Percentiles rank a stretch among this genome's conserved stretches.
These are phyloP conservation scores for Gobionotothen gibberifrons DNA, from an alignment of 2,797 vertebrate genomes.

Conservation along the genomic window DNA sequence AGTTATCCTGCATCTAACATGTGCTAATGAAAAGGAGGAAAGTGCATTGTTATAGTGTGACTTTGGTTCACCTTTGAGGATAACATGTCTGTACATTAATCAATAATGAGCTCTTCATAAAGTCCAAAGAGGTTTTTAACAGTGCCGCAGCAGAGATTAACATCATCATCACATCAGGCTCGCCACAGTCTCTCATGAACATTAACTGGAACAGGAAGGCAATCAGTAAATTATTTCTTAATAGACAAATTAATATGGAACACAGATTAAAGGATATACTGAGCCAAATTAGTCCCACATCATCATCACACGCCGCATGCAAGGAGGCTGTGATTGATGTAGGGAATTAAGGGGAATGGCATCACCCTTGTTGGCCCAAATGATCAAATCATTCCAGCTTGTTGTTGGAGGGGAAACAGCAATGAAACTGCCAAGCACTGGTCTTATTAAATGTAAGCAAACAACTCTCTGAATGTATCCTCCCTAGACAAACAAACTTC, in stretches of 20 bases:
- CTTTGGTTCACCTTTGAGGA: slow-evolving; percentile 15
- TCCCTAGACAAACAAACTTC: slow-evolving; percentile 21
- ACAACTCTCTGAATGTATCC: slow-evolving; percentile 13
- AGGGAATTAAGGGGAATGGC: slow-evolving; percentile 35
- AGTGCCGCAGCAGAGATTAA: slow-evolving; percentile 4
- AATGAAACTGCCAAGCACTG: slow-evolving; percentile 9
- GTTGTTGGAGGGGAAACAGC: slow-evolving; percentile 26
- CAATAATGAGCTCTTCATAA: background rate
- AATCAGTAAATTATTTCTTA: slow-evolving; percentile 36
- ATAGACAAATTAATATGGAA: slow-evolving; percentile 48
- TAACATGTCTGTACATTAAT: background rate
- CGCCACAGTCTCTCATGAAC: slow-evolving; percentile 18
- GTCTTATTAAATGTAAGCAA: slow-evolving; percentile 31
- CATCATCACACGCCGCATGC: slow-evolving; percentile 26
- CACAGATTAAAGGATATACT: slow-evolving; percentile 40
- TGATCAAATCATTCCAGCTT: slow-evolving; percentile 42
- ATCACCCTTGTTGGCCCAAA: slow-evolving; percentile 26
- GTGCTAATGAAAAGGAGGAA: background rate
- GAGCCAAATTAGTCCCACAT: slow-evolving; percentile 51
- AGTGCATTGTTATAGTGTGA: background rate
- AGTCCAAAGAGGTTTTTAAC: slow-evolving; percentile 16
- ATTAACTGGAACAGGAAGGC: slow-evolving; percentile 27
- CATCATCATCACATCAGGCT: slow-evolving; percentile 1
- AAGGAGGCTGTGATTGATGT: slow-evolving; percentile 53
- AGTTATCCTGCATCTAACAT: background rate